Evolutionary conservation across 2,797 vertebrate species (phyloP).

Genomic region (Heliangelus exortis): DNA sequence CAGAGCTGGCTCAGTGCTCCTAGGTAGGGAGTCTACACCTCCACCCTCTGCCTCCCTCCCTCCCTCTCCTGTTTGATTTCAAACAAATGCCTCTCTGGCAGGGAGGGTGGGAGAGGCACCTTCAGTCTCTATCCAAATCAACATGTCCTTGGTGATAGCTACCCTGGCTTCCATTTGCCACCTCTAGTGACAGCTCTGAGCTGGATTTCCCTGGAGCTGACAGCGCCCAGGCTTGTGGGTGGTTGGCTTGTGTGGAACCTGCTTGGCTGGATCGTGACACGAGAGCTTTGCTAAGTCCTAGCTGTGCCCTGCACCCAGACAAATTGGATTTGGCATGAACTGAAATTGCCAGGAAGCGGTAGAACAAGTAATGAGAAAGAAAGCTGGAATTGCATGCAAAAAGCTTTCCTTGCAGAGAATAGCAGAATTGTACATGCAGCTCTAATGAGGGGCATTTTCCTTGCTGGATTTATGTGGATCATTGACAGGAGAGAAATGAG

Average conservation of each 20-base stretch:
- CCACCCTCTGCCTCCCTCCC: fast-evolving
- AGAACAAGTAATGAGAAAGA: not conserved
- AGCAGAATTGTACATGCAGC: not conserved
- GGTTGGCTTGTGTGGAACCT: conserved; percentile 11
- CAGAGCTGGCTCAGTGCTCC: not conserved
- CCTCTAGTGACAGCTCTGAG: not conserved
- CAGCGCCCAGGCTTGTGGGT: not conserved
- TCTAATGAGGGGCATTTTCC: not conserved
- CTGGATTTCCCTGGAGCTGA: not conserved
- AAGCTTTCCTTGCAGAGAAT: not conserved
- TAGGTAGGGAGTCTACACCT: not conserved
- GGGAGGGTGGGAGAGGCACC: not conserved
- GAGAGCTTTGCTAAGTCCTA: not conserved
- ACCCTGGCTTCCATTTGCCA: not conserved
- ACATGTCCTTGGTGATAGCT: not conserved
- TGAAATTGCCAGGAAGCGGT: not conserved
- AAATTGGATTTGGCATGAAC: not conserved
- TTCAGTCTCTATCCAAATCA: not conserved
- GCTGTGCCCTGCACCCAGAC: not conserved
- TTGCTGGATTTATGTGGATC: not conserved
- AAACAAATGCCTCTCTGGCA: not conserved
- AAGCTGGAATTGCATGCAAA: not conserved
- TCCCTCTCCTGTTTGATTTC: not conserved
- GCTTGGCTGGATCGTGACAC: not conserved
- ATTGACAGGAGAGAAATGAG: not conserved